Evolutionary conservation across 2,888 invertebrate genomes (phyloP), one percentile per base, ranked within the genome.

Genomic region (Hirtodrosophila trivittata): DNA sequence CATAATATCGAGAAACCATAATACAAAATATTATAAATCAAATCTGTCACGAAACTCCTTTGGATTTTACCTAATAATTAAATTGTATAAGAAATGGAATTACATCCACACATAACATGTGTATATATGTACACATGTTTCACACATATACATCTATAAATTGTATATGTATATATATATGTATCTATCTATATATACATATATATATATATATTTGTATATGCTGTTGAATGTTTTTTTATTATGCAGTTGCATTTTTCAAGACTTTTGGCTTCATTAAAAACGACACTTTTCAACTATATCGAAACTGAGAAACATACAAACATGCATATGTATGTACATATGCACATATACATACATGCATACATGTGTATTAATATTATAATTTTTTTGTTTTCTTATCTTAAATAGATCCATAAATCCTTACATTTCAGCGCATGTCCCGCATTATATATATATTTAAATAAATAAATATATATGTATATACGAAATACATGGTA

Each of bases 241-340:
- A 73, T 69, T 67, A 76, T 82, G 75, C 82, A 71, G 66, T 86
- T 80, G 84, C 81, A 86, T 84, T 77, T 77, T 57, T 71, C 56
- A 63, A 69, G 38, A 72, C 71, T 73, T 75, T 84, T 64, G 77
- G 67, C 82, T 65, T 65, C 43, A 58, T 47, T 49, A 59, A 49
- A 46, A 43, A 30, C 39, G 45, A 66, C 57, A 66, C 47, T 51
- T 46, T 66, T 49, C 21, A 47, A 30, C 49, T 47, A 54, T 33
- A 55, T 26, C 26, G 16, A 55, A 52, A 50, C 39, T 35, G 13
- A 46, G 33, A n/a, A n/a, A n/a, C n/a, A n/a, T n/a, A n/a, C n/a
- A n/a, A n/a, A 52, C 38, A 46, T 35, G 47, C 8, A 45, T 35
- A 70, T 66, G 72, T 67, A 66, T 66, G 65, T 68, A 46, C 21